Evolutionary conservation across 2,888 invertebrate genomes (phyloP), one percentile per base, ranked within the genome.

Genomic region (Cheilosia grossa): DNA sequence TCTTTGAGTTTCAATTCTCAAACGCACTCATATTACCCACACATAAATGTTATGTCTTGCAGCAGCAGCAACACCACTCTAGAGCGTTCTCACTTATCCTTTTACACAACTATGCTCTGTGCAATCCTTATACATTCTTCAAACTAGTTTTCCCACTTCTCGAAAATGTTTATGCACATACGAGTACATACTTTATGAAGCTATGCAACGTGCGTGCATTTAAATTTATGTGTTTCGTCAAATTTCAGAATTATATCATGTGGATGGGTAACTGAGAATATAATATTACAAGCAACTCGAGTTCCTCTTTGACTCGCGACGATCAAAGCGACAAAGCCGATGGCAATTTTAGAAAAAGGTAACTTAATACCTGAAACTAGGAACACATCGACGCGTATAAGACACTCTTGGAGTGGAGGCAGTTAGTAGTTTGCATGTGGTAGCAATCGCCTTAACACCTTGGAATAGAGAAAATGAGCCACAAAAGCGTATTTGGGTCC

Each of bases 321-420:
- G 75, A 85, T 85, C 83, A 85, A 85, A 85, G 83, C 33, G 24
- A 70, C 70, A 75, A 75, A 64, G 80, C 80, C 83, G 83, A 80
- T 80, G 73, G 21, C 53, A 42, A 66, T 59, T 73, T 63, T 81
- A 67, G 27, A 64, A 64, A 63, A 72, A 59, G 44, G 79, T 63
- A 83, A 83, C 64, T 51, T 59, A 73, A 83, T 83, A 83, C 30
- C 24, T 56, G 10, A 15, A 51, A 61, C 61, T 67, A 69, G 56
- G 67, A 78, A 67, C 58, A 59, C 58, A 77, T 51, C 33, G 15
- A 4, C 42, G 24, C 24, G 15, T 54, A 33, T 54, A 40, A 44
- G 37, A 30, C 15, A 49, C 21, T 37, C 37, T 13, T 13, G 13
- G 4, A 66, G 24, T n/a, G 4, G 19, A 6, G 21, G n/a, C n/a